Evolutionary conservation across 2,888 invertebrate species (phyloP).

Genomic region (Dexiosoma caninum): DNA sequence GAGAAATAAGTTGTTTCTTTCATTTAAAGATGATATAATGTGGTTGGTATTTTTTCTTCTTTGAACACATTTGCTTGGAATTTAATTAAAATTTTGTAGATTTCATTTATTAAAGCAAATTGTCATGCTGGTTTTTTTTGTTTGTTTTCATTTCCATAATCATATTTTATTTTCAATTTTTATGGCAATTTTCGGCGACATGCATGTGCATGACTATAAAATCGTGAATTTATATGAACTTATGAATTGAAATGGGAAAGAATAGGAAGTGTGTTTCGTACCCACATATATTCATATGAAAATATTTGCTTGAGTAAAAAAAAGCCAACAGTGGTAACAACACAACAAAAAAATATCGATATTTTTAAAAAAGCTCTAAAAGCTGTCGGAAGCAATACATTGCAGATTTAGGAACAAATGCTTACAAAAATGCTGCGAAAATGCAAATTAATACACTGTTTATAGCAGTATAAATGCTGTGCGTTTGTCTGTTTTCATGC

Average conservation of each 20-base stretch:
- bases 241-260: slow-evolving; percentile 34
- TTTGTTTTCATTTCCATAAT: background rate
- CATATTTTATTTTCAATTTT: background rate
- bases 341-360: too few species aligned
- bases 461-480: too few species aligned
- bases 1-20: background rate
- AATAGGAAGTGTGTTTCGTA: background rate
- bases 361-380: too few species aligned
- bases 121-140: background rate
- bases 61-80: background rate
- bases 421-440: too few species aligned
- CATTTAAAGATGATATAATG: too few species aligned
- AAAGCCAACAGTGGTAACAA: background rate
- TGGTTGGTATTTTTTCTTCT: too few species aligned
- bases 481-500: too few species aligned
- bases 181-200: slow-evolving; percentile 1
- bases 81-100: slow-evolving; percentile 10
- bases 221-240: slow-evolving; percentile 39
- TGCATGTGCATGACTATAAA: slow-evolving; percentile 1
- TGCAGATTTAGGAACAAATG: too few species aligned
- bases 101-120: background rate
- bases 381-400: too few species aligned
- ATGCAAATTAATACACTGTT: too few species aligned
- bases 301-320: background rate
- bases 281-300: background rate